Conservation (phyloP, 2,888 invertebrate species). For the Rhodophaea formosa region DNA sequence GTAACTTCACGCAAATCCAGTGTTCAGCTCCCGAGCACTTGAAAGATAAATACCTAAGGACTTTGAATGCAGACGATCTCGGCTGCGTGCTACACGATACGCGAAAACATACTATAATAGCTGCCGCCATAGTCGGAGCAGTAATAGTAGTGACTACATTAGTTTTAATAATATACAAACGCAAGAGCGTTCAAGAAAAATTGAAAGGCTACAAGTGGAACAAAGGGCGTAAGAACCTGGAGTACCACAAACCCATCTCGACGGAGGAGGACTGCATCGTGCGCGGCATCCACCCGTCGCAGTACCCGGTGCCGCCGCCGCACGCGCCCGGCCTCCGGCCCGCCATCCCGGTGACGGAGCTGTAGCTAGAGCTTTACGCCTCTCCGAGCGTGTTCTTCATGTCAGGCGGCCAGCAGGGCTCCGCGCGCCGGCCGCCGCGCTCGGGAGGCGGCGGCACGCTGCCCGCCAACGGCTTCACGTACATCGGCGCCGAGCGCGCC, state of each 20-base stretch:
- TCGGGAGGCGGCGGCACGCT: slow-evolving; percentile 81
- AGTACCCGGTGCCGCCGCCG: slow-evolving; percentile 75
- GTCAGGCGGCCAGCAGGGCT: slow-evolving; percentile 82
- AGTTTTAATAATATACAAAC: slow-evolving; percentile 87
- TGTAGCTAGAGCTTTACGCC: slow-evolving; percentile 98
- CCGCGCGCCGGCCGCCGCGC: slow-evolving; percentile 74
- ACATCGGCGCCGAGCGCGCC: slow-evolving; percentile 86
- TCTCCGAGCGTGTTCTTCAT: slow-evolving; percentile 90
- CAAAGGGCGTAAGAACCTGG: slow-evolving; percentile 90
- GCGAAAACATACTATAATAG: slow-evolving; percentile 89
- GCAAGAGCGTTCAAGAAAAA: slow-evolving; percentile 89
- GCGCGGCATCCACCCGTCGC: slow-evolving; percentile 82
- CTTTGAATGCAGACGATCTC: slow-evolving; percentile 87
- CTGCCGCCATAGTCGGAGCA: slow-evolving; percentile 87
- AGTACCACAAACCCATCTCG: slow-evolving; percentile 94
- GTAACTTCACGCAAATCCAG: slow-evolving; percentile 86
- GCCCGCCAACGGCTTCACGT: slow-evolving; percentile 88
- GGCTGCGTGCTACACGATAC: slow-evolving; percentile 91
- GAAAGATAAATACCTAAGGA: slow-evolving; percentile 84
- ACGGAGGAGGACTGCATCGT: slow-evolving; percentile 91
- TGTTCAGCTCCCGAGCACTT: slow-evolving; percentile 88
- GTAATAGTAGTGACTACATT: slow-evolving; percentile 87
- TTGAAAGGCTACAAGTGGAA: slow-evolving; percentile 92
- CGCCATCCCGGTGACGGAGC: slow-evolving; percentile 94
- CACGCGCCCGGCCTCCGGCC: slow-evolving; percentile 81